phyloP scores from a whole-genome alignment of 2,888 invertebrate species.

The Eulithis prunata region DNA sequence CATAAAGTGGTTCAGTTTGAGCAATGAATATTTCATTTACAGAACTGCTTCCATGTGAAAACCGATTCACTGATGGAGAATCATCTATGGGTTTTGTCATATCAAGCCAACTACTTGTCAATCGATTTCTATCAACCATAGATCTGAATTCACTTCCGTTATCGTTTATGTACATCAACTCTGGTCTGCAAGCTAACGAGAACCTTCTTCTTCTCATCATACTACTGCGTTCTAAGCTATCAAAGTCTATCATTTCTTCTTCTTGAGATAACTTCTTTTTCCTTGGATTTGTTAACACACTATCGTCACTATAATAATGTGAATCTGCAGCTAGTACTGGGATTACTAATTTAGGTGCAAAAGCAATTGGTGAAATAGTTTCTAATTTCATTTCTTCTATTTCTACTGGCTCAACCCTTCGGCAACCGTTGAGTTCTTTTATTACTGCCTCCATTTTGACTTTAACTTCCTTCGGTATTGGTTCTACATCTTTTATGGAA shows the following conservation, averaged over 20 bases:
- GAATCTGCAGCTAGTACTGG: slow-evolving; percentile 76
- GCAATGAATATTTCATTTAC: slow-evolving; percentile 89
- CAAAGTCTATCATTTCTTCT: slow-evolving; percentile 64
- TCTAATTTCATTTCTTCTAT: slow-evolving; percentile 62
- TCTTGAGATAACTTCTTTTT: slow-evolving; percentile 58
- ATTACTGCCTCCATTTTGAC: slow-evolving; percentile 86
- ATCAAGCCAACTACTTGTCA: slow-evolving; percentile 76
- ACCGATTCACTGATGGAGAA: slow-evolving; percentile 54
- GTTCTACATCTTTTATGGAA: slow-evolving; percentile 58
- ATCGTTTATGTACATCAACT: slow-evolving; percentile 70
- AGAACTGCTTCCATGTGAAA: slow-evolving; percentile 69
- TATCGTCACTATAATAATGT: slow-evolving; percentile 71
- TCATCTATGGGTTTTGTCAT: slow-evolving; percentile 60
- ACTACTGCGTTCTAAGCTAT: slow-evolving; percentile 69
- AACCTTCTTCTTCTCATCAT: slow-evolving; percentile 66
- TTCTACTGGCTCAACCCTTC: slow-evolving; percentile 65
- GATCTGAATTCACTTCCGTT: slow-evolving; percentile 53
- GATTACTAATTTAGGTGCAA: slow-evolving; percentile 73
- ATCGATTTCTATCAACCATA: slow-evolving; percentile 58
- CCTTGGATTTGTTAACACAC: slow-evolving; percentile 54
- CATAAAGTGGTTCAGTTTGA: slow-evolving; percentile 81
- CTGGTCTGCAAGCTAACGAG: slow-evolving; percentile 72
- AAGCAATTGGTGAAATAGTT: slow-evolving; percentile 54
- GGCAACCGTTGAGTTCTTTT: slow-evolving; percentile 79
- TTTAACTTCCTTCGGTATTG: slow-evolving; percentile 82